Conservation (phyloP, 2,888 invertebrate species). For the Idaea aversata region DNA sequence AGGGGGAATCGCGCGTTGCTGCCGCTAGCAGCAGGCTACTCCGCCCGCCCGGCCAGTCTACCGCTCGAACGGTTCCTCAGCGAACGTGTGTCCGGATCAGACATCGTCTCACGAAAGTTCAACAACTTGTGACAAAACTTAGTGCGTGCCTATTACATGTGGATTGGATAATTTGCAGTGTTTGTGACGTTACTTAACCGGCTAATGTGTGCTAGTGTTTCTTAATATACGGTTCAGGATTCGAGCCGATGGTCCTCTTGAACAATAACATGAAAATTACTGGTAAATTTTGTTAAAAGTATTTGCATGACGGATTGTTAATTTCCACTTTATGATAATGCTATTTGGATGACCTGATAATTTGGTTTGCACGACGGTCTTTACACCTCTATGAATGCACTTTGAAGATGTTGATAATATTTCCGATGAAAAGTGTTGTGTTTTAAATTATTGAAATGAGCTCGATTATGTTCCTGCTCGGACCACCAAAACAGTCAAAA, state of each 20-base stretch:
- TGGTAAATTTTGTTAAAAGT: constrained; percentile 65
- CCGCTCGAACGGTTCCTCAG: constrained; percentile 43
- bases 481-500: constrained; percentile 73
- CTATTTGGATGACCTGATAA: constrained; percentile 63
- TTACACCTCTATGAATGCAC: constrained; percentile 45
- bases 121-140: constrained; percentile 65
- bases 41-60: constrained; percentile 49
- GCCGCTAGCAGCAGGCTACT: constrained; percentile 36
- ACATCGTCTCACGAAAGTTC: constrained; percentile 38
- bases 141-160: constrained; percentile 50
- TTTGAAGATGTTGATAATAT: constrained; percentile 35
- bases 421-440: constrained; percentile 33
- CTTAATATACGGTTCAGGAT: constrained; percentile 46
- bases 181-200: constrained; percentile 58
- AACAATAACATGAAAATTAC: constrained; percentile 79
- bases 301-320: constrained; percentile 65
- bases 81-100: constrained; percentile 36
- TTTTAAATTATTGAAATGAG: constrained; percentile 65
- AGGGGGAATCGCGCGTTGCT: constrained; percentile 50
- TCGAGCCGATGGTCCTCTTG: constrained; percentile 75
- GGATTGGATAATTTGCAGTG: constrained; percentile 71
- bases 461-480: constrained; percentile 53
- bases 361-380: constrained; percentile 76
- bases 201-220: constrained; percentile 55
- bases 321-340: constrained; percentile 50